Evolutionary conservation across 2,797 vertebrate genomes (phyloP), one percentile per base, ranked within the genome.

Genomic region (Chiloscyllium punctatum): DNA sequence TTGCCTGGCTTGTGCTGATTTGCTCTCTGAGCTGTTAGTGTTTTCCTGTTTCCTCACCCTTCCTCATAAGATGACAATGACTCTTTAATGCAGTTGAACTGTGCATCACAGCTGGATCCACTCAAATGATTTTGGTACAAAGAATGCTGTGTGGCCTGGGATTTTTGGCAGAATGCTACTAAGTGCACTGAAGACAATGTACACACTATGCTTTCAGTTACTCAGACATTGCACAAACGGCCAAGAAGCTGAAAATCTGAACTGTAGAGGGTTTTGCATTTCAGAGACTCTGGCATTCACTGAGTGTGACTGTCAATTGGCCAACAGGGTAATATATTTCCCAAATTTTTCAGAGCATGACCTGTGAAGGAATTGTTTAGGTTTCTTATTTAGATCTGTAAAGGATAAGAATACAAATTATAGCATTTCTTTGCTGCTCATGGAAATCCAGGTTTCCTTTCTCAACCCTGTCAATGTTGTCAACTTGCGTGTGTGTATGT

Each of bases 221-320:
- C 37, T 94, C 92, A 94, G 92, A 72, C 42, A 18, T 94, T 94
- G 68, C 37, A 69, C 42, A 94, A 94, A 72, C 68, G 94, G 69
- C 33, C 92, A 42, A 72, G 37, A 69, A 94, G 11, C 92, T 94
- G 37, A 30, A 66, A 27, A 57, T 91, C n/a, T 66, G 53, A 90
- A 90, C 3, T 13, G 57, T 53, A 62, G 87, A 53, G 51, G 30
- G 53, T 90, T 42, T 23, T 48, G 69, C 21, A 72, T 71, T 30
- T 94, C 66, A 51, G 92, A 94, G 68, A 16, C 57, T 91, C 57
- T 21, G 86, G 68, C 25, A 15, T 71, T 69, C 91, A 71, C 51
- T 3, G 37, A 72, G 8, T 94, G 37, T 30, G 23, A 42, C 68
- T 30, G 42, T 94, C 92, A 94, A 94, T 11, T 72, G 37, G 42